Percentiles rank a stretch among this genome's conserved stretches.
Conservation (phyloP, 2,797 vertebrate genomes). For the Sternotherus odoratus region DNA sequence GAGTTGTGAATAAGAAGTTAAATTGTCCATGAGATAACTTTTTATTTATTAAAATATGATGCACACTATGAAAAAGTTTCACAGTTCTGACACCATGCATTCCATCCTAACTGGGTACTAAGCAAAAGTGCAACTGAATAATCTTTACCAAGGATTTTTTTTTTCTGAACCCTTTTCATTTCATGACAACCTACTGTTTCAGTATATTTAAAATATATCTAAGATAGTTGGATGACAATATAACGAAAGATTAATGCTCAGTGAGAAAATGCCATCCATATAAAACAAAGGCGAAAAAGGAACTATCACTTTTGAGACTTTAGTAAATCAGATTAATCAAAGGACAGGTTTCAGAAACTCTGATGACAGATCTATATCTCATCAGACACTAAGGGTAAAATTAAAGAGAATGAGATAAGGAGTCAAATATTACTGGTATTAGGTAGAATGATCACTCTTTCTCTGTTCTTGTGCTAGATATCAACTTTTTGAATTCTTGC, state of each 20-base stretch:
- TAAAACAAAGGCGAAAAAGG: slow-evolving; percentile 63
- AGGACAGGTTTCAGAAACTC: slow-evolving; percentile 66
- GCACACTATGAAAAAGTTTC: not conserved
- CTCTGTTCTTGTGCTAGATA: not conserved
- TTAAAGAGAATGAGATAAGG: slow-evolving; percentile 30
- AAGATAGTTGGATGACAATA: slow-evolving; percentile 44
- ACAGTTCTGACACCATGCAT: not conserved
- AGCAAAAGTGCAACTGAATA: not conserved
- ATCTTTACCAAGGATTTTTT: not conserved
- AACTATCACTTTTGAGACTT: slow-evolving; percentile 45
- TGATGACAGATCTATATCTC: slow-evolving; percentile 44
- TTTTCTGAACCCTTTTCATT: slow-evolving; percentile 39
- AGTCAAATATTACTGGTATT: not conserved
- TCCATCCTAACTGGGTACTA: not conserved
- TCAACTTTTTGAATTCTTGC: not conserved
- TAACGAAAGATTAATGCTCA: slow-evolving; percentile 69
- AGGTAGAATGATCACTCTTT: slow-evolving; percentile 27
- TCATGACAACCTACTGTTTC: slow-evolving; percentile 46
- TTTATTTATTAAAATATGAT: not conserved
- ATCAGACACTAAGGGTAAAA: slow-evolving; percentile 38
- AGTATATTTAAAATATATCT: slow-evolving; percentile 41
- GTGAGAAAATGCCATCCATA: slow-evolving; percentile 71
- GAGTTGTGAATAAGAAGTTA: not conserved
- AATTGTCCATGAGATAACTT: not conserved
- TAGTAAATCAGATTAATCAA: slow-evolving; percentile 72